phyloP scores from a whole-genome alignment of 1,140 invertebrate genomes.

The Atta cephalotes region DNA sequence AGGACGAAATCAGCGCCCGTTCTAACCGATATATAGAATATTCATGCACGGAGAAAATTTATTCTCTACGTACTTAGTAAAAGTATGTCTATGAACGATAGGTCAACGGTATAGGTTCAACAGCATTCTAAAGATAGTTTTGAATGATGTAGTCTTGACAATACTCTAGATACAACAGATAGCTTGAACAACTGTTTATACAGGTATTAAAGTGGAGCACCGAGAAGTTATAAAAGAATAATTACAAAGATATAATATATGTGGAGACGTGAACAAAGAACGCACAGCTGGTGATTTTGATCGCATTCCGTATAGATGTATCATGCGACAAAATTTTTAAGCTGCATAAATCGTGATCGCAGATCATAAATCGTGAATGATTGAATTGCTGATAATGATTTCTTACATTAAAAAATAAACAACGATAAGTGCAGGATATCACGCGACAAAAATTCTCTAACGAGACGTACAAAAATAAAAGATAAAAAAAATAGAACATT shows the following conservation, averaged over 20 bases:
- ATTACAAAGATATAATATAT: neutral
- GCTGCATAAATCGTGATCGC: too few relatives aligned
- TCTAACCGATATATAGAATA: neutral
- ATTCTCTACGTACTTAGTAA: neutral
- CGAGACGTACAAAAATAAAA: neutral
- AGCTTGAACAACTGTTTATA: conserved; percentile 3
- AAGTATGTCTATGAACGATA: neutral
- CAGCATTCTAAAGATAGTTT: conserved; percentile 11
- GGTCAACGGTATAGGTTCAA: neutral
- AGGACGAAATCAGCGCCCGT: neutral
- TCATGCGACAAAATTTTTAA: neutral
- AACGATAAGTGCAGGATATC: conserved; percentile 21
- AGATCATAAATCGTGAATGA: conserved; percentile 5
- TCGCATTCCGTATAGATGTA: neutral
- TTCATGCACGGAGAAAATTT: neutral
- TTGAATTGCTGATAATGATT: conserved; percentile 10
- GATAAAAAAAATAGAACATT: neutral
- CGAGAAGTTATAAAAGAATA: neutral
- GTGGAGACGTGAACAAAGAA: conserved; percentile 4
- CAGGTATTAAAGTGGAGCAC: neutral
- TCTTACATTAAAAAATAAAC: conserved; percentile 13
- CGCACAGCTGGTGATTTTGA: neutral
- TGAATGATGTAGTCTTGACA: neutral
- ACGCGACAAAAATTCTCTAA: neutral
- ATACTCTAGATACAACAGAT: neutral